Conservation (phyloP, 2,113 vertebrate species). For the Apteryx owenii region DNA sequence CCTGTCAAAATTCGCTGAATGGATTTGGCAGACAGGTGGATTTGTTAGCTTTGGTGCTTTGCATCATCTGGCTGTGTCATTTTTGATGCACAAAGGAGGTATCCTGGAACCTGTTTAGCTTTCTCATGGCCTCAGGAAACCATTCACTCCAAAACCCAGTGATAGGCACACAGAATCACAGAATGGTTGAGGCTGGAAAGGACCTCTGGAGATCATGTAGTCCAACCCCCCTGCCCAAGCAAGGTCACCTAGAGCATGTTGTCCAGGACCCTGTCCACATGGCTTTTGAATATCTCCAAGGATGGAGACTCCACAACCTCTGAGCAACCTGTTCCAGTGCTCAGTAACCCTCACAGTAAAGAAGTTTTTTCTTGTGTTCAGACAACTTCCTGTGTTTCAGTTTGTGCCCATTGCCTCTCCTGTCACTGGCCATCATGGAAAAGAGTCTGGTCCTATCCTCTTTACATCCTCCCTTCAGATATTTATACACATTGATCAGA, state of each 20-base stretch:
- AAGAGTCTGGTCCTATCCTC: neutral
- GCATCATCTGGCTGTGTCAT: neutral
- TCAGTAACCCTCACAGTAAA: neutral
- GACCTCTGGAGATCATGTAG: neutral
- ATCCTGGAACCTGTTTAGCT: neutral
- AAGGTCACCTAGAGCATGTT: neutral
- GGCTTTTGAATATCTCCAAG: neutral
- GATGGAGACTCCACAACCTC: neutral
- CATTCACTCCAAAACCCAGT: neutral
- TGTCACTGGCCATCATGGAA: neutral
- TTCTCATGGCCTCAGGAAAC: neutral
- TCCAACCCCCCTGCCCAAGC: neutral
- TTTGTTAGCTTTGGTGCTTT: neutral
- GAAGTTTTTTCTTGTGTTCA: no score
- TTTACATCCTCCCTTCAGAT: neutral
- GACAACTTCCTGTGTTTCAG: neutral
- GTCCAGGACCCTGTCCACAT: no score
- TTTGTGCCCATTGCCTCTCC: neutral
- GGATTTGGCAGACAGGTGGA: neutral
- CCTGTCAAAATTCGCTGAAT: neutral
- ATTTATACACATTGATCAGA: neutral
- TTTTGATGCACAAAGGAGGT: neutral
- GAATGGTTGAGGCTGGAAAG: neutral
- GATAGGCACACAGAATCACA: neutral
- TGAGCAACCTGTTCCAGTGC: neutral